A percentile compares a stretch with the other conserved stretches of the same genome.
phyloP scores from a whole-genome alignment of 2,113 vertebrate species.

The Lonchura striata region DNA sequence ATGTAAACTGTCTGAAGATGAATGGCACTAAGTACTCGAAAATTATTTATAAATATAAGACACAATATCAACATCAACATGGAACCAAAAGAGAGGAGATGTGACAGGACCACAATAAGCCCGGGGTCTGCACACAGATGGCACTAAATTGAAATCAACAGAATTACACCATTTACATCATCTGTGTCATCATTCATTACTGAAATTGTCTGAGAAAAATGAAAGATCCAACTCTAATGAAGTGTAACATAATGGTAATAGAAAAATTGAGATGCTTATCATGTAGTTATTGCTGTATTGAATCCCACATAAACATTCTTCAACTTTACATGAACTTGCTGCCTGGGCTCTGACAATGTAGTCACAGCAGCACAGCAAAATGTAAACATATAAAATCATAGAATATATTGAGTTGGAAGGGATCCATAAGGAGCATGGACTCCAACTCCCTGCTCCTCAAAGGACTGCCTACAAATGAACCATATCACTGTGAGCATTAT shows the following conservation, averaged over 20 bases:
- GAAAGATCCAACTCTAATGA: background rate
- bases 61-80: background rate
- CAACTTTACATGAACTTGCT: background rate
- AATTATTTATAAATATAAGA: background rate
- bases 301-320: background rate
- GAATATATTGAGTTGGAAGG: background rate
- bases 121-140: background rate
- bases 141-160: background rate
- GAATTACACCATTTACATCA: background rate
- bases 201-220: constrained; percentile 13
- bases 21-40: background rate
- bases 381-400: background rate
- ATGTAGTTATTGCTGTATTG: background rate
- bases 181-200: background rate
- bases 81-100: background rate
- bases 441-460: background rate
- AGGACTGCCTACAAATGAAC: background rate
- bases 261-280: background rate
- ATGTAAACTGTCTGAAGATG: background rate
- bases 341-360: background rate
- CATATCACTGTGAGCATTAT: rapidly evolving
- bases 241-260: background rate
- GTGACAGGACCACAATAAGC: background rate
- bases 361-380: background rate
- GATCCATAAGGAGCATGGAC: background rate